Evolutionary conservation across 2,888 invertebrate genomes (phyloP).

Genomic region (Platerodrilus igneus): DNA sequence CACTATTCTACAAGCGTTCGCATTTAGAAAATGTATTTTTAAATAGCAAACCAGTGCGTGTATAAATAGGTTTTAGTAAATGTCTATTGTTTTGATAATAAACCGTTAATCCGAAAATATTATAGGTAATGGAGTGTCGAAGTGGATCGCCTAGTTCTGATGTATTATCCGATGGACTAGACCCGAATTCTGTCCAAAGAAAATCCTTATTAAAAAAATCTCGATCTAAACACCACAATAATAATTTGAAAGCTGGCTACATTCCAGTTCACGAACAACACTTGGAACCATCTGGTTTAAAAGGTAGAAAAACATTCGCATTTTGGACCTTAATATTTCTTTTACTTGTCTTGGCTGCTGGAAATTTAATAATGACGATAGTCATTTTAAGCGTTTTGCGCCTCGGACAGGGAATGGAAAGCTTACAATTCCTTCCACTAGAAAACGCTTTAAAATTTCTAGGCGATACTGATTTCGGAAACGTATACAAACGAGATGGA

Average conservation of each 20-base stretch:
- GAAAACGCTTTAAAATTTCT: conserved; percentile 72
- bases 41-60: too few species aligned
- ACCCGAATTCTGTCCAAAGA: conserved; percentile 38
- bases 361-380: conserved; percentile 74
- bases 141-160: conserved; percentile 40
- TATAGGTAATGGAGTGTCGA: too few species aligned
- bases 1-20: too few species aligned
- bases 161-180: conserved; percentile 42
- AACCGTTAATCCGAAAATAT: too few species aligned
- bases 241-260: conserved; percentile 43
- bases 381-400: conserved; percentile 76
- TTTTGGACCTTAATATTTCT: conserved; percentile 76
- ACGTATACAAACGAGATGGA: conserved; percentile 70
- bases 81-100: too few species aligned
- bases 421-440: conserved; percentile 74
- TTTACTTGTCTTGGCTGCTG: conserved; percentile 67
- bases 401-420: conserved; percentile 79
- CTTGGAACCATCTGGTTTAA: conserved; percentile 40
- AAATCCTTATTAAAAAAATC: conserved; percentile 38
- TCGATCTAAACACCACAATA: conserved; percentile 38
- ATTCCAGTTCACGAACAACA: conserved; percentile 41
- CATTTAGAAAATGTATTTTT: too few species aligned
- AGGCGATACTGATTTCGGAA: conserved; percentile 71
- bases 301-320: conserved; percentile 61
- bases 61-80: too few species aligned